A percentile compares a stretch with the other conserved stretches of the same genome.
Evolutionary conservation across 2,113 vertebrate genomes (phyloP).

Genomic region (Andinoacara biseriatus): DNA sequence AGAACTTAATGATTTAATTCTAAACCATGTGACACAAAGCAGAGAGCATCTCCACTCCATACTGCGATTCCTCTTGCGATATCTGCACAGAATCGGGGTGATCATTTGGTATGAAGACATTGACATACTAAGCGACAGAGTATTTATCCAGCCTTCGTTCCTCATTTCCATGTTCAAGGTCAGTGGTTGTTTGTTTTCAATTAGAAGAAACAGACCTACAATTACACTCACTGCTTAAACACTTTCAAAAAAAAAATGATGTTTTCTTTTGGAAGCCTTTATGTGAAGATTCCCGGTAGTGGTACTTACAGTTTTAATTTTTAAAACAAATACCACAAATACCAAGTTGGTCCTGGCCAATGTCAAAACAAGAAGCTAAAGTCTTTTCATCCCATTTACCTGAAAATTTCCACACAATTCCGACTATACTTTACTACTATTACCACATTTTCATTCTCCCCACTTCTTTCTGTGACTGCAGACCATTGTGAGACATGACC

Average conservation of each 20-base stretch:
- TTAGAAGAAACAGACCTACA: background rate
- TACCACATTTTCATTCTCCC: background rate
- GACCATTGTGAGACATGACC: constrained; percentile 38
- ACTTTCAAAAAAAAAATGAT: background rate
- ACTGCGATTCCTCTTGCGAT: constrained; percentile 22
- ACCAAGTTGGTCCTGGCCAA: background rate
- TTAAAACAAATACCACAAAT: background rate
- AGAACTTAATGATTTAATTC: constrained; percentile 27
- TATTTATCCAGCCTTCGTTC: constrained; percentile 38
- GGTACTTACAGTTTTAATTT: background rate
- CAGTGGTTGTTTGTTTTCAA: background rate
- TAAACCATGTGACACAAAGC: constrained; percentile 16
- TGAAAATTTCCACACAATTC: background rate
- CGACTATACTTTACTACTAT: background rate
- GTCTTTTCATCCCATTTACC: background rate
- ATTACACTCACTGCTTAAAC: background rate
- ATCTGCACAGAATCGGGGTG: constrained; percentile 34
- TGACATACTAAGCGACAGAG: constrained; percentile 16
- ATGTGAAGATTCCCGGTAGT: background rate
- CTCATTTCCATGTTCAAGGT: constrained; percentile 45
- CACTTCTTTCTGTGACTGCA: background rate
- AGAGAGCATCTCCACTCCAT: constrained; percentile 18
- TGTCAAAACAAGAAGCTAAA: background rate
- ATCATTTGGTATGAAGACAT: constrained; percentile 40
- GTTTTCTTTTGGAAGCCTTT: background rate